Conservation (phyloP, 2,888 invertebrate genomes). For the Mechanitis mazaeus region DNA sequence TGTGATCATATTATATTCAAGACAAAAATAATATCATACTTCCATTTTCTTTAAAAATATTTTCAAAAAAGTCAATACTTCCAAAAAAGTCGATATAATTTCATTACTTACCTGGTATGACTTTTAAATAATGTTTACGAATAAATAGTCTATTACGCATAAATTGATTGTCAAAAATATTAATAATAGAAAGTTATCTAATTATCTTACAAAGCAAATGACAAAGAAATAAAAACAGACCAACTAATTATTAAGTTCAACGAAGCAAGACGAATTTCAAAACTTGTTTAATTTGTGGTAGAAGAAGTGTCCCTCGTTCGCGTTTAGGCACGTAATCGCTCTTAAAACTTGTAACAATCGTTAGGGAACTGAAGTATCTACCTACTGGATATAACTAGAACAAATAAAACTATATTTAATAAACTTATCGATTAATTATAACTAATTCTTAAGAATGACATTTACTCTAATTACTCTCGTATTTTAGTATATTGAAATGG, state of each 20-base stretch:
- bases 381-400: slow-evolving; percentile 19
- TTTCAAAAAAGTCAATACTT: too few relatives aligned
- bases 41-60: too few relatives aligned
- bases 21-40: neutral
- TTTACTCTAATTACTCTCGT: neutral
- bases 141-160: neutral
- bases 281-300: slow-evolving; percentile 73
- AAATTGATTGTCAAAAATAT: neutral
- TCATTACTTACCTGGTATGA: too few relatives aligned
- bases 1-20: neutral
- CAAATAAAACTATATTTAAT: slow-evolving; percentile 14
- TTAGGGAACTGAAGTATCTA: slow-evolving; percentile 29
- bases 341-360: slow-evolving; percentile 52
- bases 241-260: slow-evolving; percentile 66
- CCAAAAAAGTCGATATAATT: too few relatives aligned
- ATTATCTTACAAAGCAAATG: slow-evolving; percentile 9
- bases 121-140: neutral
- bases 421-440: neutral
- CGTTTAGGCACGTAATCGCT: slow-evolving; percentile 74
- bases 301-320: slow-evolving; percentile 49
- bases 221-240: slow-evolving; percentile 35
- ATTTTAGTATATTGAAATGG: slow-evolving; percentile 1
- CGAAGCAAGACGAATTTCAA: slow-evolving; percentile 44
- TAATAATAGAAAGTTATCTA: neutral
- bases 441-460: too few relatives aligned